Conservation (phyloP, 2,113 vertebrate species). For the Bos indicus region DNA sequence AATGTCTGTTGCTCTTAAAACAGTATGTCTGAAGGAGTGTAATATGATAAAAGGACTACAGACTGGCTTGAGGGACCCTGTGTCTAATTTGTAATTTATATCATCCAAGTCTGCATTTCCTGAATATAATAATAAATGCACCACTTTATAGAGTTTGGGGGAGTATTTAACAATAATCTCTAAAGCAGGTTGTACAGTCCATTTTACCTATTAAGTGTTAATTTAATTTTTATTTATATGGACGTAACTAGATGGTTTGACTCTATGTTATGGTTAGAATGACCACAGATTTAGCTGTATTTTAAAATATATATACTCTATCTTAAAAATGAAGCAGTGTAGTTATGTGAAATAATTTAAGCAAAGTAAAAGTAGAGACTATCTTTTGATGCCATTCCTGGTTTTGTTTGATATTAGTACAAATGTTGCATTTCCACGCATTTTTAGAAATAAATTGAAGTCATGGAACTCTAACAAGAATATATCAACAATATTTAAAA, state of each 20-base stretch:
- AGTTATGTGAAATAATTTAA: neutral
- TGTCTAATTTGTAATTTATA: neutral
- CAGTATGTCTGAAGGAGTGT: too few relatives aligned
- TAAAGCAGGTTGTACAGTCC: neutral
- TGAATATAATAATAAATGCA: neutral
- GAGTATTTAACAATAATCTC: neutral
- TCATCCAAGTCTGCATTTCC: neutral
- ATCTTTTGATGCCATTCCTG: neutral
- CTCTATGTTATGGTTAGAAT: neutral
- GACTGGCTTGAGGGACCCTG: neutral
- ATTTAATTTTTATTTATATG: neutral
- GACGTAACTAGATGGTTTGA: neutral
- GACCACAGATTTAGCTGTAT: too few relatives aligned
- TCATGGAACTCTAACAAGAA: neutral
- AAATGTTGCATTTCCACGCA: neutral
- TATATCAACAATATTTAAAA: neutral
- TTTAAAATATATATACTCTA: neutral
- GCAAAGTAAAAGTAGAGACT: neutral
- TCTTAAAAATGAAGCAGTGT: neutral
- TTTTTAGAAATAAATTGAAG: neutral
- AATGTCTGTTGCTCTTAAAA: neutral
- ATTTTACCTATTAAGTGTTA: neutral
- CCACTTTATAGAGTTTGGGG: neutral
- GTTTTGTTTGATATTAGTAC: neutral
- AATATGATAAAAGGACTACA: neutral